These are phyloP conservation scores for Oscheius sp. DNA, from an alignment of 1,140 invertebrate species.

Conservation along the genomic window DNA sequence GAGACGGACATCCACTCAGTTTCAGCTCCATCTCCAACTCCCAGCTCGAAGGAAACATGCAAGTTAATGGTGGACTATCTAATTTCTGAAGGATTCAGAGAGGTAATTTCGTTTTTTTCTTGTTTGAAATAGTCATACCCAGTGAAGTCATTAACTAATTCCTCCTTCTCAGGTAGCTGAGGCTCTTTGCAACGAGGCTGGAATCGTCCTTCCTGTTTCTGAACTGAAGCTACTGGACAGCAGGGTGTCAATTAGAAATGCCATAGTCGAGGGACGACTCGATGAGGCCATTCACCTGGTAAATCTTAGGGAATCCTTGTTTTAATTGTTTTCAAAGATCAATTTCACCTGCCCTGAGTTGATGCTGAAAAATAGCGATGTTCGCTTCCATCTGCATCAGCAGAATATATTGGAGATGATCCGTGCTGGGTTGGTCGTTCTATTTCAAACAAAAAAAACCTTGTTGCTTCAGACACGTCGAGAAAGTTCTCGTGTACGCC, in stretches of 20 bases:
- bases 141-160: too few species aligned
- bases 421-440: conserved; percentile 67
- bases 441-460: conserved; percentile 77
- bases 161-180: conserved; percentile 83
- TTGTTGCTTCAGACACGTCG: conserved; percentile 88
- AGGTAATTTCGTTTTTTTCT: not conserved
- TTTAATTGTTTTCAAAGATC: not conserved
- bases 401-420: conserved; percentile 91
- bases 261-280: conserved; percentile 85
- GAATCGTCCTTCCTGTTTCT: conserved; percentile 75
- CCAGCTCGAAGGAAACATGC: not conserved
- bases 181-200: conserved; percentile 90
- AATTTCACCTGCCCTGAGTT: conserved; percentile 91
- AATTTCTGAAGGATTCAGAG: not conserved
- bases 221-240: conserved; percentile 85
- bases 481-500: conserved; percentile 82
- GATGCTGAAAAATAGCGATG: conserved; percentile 86
- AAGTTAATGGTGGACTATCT: not conserved
- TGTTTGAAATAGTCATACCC: not conserved
- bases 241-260: conserved; percentile 86
- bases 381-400: conserved; percentile 92
- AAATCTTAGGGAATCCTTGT: too few species aligned
- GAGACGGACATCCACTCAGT: too few species aligned
- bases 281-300: conserved; percentile 87
- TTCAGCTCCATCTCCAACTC: too few species aligned